Conservation (phyloP, 1,140 invertebrate genomes). For the Brachystomella parvula region DNA sequence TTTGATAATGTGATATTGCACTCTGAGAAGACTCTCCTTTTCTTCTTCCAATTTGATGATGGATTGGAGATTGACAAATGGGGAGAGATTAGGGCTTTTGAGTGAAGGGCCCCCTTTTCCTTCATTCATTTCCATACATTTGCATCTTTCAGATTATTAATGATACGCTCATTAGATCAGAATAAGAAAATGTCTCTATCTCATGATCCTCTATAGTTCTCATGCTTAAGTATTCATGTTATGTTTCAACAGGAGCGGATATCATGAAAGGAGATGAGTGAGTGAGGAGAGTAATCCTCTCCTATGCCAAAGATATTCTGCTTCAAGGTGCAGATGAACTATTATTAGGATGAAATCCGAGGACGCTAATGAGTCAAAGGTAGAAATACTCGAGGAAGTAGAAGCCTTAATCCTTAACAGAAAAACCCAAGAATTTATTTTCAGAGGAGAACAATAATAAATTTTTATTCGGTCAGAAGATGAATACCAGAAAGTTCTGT, state of each 20-base stretch:
- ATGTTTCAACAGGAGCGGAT: not conserved
- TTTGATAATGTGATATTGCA: conserved; percentile 4
- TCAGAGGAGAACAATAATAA: no score
- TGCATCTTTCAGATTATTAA: conserved; percentile 11
- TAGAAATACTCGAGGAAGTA: no score
- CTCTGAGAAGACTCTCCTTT: conserved; percentile 5
- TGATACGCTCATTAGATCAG: conserved; percentile 8
- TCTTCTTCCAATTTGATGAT: conserved; percentile 9
- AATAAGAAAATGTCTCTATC: not conserved
- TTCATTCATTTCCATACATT: conserved; percentile 1
- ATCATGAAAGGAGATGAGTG: no score
- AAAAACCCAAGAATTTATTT: no score
- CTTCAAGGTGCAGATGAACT: no score
- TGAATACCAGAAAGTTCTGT: no score
- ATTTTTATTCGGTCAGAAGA: no score
- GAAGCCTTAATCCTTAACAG: no score
- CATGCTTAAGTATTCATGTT: conserved; percentile 21
- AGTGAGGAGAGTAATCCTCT: no score
- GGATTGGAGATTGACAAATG: conserved; percentile 25
- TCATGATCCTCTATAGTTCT: conserved; percentile 1
- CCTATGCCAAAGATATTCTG: no score
- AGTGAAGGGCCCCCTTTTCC: not conserved
- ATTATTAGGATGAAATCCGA: no score
- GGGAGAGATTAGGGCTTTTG: not conserved
- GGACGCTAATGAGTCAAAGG: no score